A percentile compares a stretch with the other conserved stretches of the same genome.
phyloP scores from a whole-genome alignment of 2,888 invertebrate genomes.

The Lepidocyrtinus sp. region DNA sequence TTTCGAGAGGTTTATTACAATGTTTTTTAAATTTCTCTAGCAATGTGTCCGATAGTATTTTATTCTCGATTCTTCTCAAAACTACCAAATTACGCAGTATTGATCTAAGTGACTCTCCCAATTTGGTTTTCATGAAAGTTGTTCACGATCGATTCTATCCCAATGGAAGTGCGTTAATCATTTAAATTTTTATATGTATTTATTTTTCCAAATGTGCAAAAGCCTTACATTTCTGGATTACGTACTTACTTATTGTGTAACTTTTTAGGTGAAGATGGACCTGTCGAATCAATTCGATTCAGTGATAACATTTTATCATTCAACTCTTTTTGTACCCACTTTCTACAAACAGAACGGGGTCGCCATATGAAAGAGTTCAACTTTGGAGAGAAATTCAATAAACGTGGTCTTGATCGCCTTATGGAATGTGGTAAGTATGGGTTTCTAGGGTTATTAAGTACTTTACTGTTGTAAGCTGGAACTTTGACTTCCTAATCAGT shows the following conservation, averaged over 20 bases:
- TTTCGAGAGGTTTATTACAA: too few relatives aligned
- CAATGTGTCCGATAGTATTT: slow-evolving; percentile 46
- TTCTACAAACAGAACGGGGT: slow-evolving; percentile 22
- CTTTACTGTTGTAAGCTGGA: too few relatives aligned
- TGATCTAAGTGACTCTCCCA: slow-evolving; percentile 41
- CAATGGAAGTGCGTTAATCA: too few relatives aligned
- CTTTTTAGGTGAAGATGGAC: slow-evolving; percentile 17
- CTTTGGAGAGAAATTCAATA: slow-evolving; percentile 45
- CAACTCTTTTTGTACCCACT: slow-evolving; percentile 39
- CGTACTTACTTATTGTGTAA: too few relatives aligned
- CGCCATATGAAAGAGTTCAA: slow-evolving; percentile 35
- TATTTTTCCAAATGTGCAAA: too few relatives aligned
- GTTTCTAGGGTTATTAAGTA: too few relatives aligned
- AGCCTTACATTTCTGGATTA: too few relatives aligned
- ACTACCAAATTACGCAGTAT: slow-evolving; percentile 34
- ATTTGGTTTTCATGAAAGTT: slow-evolving; percentile 49
- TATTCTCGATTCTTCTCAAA: slow-evolving; percentile 46
- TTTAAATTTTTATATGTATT: too few relatives aligned
- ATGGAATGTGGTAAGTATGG: slow-evolving; percentile 24
- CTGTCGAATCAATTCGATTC: slow-evolving; percentile 16
- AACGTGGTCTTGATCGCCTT: slow-evolving; percentile 22
- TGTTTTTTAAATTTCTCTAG: too few relatives aligned
- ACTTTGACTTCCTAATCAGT: too few relatives aligned
- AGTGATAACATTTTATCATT: slow-evolving; percentile 54
- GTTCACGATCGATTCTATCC: slow-evolving; percentile 58